Base-by-base conservation (phyloP, 2,888 invertebrate genomes). In the Mimas tiliae region DNA sequence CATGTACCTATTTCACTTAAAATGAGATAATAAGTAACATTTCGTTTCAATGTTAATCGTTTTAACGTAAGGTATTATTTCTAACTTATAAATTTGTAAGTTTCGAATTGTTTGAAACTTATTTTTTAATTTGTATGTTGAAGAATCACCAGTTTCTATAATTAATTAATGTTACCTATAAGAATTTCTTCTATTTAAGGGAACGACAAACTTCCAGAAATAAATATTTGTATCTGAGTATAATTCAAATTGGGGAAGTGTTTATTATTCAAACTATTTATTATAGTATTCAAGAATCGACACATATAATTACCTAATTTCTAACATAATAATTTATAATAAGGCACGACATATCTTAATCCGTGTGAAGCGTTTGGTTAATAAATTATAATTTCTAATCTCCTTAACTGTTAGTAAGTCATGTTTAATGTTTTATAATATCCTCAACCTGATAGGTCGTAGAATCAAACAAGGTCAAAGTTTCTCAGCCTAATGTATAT, bases 401-500 rank as follows among this genome's bases (percentile, higher is more conserved):
- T 33, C 21, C 9, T 3, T 12, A 14, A 27, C 4, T 19, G 11
- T 51, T 21, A 51, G 21, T 27, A 9, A 52, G 27, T 14, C 14
- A 52, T 14, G 33, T 9, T 9, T 38, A 6, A 19, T 38, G 58
- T 42, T 19, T 55, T 42, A 58, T 19, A 42, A 58, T 42, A 58
- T 42, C 38, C 58, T 42, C 19, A 58, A 38, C 38, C 16, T 55
- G 8, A 53, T 53, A 53, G 34, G 34, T 53, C 34, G 53, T 53
- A 58, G 33, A 45, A 33, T 33, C 33, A 53, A 47, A 47, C 67
- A 67, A 73, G 66, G 63, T 67, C 69, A 67, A 69, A 63, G 65
- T 33, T 68, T 71, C 69, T 74, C 71, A 68, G n/a, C 11, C 65
- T 33, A 33, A n/a, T 14, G 33, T 63, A 50, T 71, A 73, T 72